Evolutionary conservation across 2,888 invertebrate species (phyloP).

Genomic region (Plagodis dolabraria): DNA sequence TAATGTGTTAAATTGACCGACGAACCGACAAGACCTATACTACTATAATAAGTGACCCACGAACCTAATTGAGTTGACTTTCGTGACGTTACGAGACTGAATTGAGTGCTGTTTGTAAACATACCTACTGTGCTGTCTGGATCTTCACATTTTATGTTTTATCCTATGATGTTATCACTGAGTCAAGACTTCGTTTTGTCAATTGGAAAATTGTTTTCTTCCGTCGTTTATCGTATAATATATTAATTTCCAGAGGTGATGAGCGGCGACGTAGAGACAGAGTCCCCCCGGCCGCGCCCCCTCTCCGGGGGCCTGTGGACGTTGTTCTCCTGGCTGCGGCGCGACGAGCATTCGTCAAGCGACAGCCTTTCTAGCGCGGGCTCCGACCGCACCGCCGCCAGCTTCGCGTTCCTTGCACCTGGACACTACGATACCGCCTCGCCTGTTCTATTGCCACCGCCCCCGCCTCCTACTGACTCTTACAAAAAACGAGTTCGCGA

Average conservation of each 20-base stretch:
- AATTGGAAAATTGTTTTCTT: neutral
- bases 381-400: constrained; percentile 89
- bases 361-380: constrained; percentile 88
- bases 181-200: no score
- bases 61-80: no score
- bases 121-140: neutral
- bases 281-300: constrained; percentile 70
- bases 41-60: no score
- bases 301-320: constrained; percentile 83
- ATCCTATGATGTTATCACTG: neutral
- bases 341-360: constrained; percentile 74
- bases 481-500: constrained; percentile 86
- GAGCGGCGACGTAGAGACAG: constrained; percentile 62
- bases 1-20: constrained; percentile 31
- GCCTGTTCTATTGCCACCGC: constrained; percentile 73
- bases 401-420: constrained; percentile 88
- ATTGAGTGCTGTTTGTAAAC: constrained; percentile 18
- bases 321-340: constrained; percentile 90
- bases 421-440: constrained; percentile 73
- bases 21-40: constrained; percentile 15
- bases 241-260: constrained; percentile 65
- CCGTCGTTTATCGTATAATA: neutral
- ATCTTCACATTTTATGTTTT: neutral
- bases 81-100: neutral
- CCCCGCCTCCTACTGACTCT: constrained; percentile 86